phyloP scores from a whole-genome alignment of 1,140 invertebrate species.

The Eupristina koningsbergeri region DNA sequence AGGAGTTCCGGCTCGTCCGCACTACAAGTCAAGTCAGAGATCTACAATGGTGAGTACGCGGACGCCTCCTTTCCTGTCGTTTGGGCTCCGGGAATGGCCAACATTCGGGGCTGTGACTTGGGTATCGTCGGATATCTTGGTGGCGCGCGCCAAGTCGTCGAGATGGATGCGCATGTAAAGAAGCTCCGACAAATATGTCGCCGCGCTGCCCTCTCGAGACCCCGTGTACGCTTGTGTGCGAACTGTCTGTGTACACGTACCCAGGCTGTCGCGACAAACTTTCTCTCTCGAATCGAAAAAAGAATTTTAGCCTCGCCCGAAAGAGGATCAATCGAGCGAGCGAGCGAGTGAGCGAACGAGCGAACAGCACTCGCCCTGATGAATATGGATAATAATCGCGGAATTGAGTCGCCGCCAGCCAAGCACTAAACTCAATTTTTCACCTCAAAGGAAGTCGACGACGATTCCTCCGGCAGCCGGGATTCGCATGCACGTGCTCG shows the following conservation, averaged over 20 bases:
- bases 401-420: no score
- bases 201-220: not conserved
- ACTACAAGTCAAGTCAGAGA: not conserved
- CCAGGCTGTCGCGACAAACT: not conserved
- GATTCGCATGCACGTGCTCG: not conserved
- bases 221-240: not conserved
- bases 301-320: constrained; percentile 11
- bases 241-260: not conserved
- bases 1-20: constrained; percentile 1
- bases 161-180: not conserved
- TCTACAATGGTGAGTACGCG: constrained; percentile 6
- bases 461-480: not conserved
- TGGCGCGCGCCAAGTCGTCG: not conserved
- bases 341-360: no score
- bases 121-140: no score
- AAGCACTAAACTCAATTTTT: no score
- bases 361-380: no score
- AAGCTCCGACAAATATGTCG: constrained; percentile 17
- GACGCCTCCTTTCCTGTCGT: no score
- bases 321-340: no score
- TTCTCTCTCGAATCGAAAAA: not conserved
- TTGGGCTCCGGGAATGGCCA: no score
- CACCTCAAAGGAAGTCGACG: no score
- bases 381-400: no score
- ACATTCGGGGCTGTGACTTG: no score